Percentiles rank a stretch among this genome's conserved stretches.
phyloP scores from a whole-genome alignment of 2,888 invertebrate species.

The Nemotelus nigrinus region DNA sequence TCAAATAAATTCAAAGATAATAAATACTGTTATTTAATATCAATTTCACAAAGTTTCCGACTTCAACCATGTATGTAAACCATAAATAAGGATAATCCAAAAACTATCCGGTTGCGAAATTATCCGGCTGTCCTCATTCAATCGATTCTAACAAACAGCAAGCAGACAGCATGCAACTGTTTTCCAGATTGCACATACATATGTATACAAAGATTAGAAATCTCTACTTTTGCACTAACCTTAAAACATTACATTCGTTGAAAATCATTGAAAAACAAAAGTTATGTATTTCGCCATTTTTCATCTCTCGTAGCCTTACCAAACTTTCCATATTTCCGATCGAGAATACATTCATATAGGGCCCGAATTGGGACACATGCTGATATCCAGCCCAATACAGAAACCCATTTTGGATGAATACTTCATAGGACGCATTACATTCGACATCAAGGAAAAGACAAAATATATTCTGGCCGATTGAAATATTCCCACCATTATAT shows the following conservation, averaged over 20 bases:
- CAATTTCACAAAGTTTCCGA: no score
- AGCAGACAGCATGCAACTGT: background rate
- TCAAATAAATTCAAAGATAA: no score
- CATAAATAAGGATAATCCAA: background rate
- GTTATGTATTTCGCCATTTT: no score
- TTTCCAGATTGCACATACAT: conserved; percentile 1
- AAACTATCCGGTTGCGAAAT: background rate
- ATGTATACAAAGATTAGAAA: background rate
- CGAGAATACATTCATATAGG: background rate
- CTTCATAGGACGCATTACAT: background rate
- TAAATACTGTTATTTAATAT: no score
- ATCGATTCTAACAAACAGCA: background rate
- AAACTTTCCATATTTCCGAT: conserved; percentile 6
- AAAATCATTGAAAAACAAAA: no score
- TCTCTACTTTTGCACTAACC: background rate
- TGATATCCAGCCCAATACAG: background rate
- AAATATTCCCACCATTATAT: background rate
- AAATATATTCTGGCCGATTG: conserved; percentile 1
- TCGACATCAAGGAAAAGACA: conserved; percentile 14
- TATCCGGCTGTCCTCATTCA: background rate
- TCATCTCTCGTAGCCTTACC: background rate
- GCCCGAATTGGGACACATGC: no score
- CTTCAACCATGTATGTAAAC: background rate
- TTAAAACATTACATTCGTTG: background rate
- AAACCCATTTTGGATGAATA: background rate